phyloP scores from a whole-genome alignment of 1,140 invertebrate genomes.

The Caenorhabditis tropicalis region DNA sequence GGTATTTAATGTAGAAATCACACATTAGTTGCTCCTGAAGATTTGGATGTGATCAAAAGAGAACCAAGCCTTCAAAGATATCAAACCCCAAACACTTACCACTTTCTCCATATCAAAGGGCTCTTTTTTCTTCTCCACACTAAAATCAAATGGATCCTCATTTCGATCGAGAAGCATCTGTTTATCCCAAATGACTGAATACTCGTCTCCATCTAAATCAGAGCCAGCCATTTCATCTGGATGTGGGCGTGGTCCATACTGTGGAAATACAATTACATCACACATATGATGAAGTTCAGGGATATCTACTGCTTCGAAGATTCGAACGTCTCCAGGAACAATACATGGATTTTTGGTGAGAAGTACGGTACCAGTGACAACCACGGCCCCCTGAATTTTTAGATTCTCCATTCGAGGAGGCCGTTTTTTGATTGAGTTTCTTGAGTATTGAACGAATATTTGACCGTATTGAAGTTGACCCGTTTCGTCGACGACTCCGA shows the following conservation, averaged over 20 bases:
- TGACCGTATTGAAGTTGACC: slow-evolving; percentile 65
- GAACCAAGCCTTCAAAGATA: slow-evolving; percentile 50
- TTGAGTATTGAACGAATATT: slow-evolving; percentile 66
- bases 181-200: slow-evolving; percentile 69
- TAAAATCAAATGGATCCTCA: slow-evolving; percentile 60
- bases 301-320: slow-evolving; percentile 69
- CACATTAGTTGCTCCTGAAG: slow-evolving; percentile 58
- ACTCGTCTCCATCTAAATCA: slow-evolving; percentile 72
- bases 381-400: slow-evolving; percentile 48
- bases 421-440: slow-evolving; percentile 32
- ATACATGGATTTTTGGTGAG: slow-evolving; percentile 72
- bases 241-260: slow-evolving; percentile 69
- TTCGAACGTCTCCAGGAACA: slow-evolving; percentile 71
- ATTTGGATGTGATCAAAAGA: no score
- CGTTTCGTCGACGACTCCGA: slow-evolving; percentile 68
- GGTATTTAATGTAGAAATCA: slow-evolving; percentile 62
- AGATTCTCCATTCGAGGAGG: neutral
- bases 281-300: slow-evolving; percentile 67
- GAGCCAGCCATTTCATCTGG: slow-evolving; percentile 72
- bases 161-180: slow-evolving; percentile 63
- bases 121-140: slow-evolving; percentile 34
- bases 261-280: slow-evolving; percentile 72
- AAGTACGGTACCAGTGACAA: slow-evolving; percentile 58
- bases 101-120: neutral
- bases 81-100: neutral